Evolutionary conservation across 2,797 vertebrate genomes (phyloP), one percentile per base, ranked within the genome.

Genomic region (Enteromius fasciolatus): DNA sequence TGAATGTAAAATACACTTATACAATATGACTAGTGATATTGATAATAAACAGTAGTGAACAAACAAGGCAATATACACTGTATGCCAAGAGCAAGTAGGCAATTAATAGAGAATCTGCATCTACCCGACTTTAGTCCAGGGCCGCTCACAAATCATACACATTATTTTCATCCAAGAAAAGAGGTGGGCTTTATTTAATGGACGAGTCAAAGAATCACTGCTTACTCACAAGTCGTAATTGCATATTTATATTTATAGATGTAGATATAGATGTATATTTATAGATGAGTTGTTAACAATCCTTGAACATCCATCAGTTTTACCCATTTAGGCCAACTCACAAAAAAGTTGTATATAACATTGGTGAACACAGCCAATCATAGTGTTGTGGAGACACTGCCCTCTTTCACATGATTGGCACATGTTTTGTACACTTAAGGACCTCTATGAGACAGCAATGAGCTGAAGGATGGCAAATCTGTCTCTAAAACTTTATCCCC

Each of bases 41-140:
- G 17, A 79, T 31, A 25, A 28, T 28, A 57, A 79, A 69, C 78
- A 70, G 36, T 9, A 70, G 52, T 12, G 28, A 63, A 50, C 44
- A 46, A 61, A 73, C 48, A 20, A 63, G 64, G 20, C 17, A 63
- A 73, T 63, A 18, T 28, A 61, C 23, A 64, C 18, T 46, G 57
- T 85, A 48, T 52, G 77, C 46, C 69, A 66, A 50, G 57, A 25
- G 31, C 63, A 80, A 64, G 46, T 11, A 61, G 31, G n/a, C 39
- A 70, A 72, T 81, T 63, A 70, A 23, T 67, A 28, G 3, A 80
- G 69, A 64, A 82, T 82, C 73, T 70, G 68, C 78, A 75, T 81
- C 68, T 73, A 69, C 41, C 68, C 63, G 10, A 15, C 5, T 79
- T 64, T 68, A 67, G 50, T 75, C 76, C 75, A 59, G 83, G 78